These are phyloP conservation scores for Theristus sp. DNA, from an alignment of 2,888 invertebrate species.

Conservation along the genomic window DNA sequence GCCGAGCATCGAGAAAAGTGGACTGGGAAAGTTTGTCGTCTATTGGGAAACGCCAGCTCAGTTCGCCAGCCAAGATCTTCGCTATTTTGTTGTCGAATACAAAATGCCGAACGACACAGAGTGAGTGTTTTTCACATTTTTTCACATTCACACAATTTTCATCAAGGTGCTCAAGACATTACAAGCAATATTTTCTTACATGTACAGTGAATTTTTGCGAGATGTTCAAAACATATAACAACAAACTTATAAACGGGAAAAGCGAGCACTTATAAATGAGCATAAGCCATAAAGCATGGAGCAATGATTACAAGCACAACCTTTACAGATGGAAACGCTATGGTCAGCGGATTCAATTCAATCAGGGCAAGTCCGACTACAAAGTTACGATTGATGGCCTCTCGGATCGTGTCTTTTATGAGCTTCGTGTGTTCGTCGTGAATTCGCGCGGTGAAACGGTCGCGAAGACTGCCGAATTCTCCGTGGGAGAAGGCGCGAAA, in stretches of 20 bases:
- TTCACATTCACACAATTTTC: too few species aligned
- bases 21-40: slow-evolving; percentile 7
- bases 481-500: slow-evolving; percentile 8
- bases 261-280: too few species aligned
- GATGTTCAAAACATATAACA: too few species aligned
- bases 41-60: slow-evolving; percentile 20
- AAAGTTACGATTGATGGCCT: slow-evolving; percentile 4
- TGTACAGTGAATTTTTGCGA: too few species aligned
- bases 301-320: not conserved
- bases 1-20: not conserved
- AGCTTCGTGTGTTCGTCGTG: slow-evolving; percentile 6
- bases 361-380: slow-evolving; percentile 4
- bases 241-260: too few species aligned
- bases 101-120: slow-evolving; percentile 20
- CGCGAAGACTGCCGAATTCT: slow-evolving; percentile 11
- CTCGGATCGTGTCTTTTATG: slow-evolving; percentile 3
- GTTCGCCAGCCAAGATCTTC: slow-evolving; percentile 10
- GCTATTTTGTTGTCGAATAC: slow-evolving; percentile 23
- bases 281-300: too few species aligned
- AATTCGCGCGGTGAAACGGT: slow-evolving; percentile 5
- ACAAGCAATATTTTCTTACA: too few species aligned
- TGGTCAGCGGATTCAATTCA: slow-evolving; percentile 5
- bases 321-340: slow-evolving; percentile 5
- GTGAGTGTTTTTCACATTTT: too few species aligned
- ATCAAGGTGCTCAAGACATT: too few species aligned